Evolutionary conservation across 2,888 invertebrate species (phyloP).

Genomic region (Podabrus alpinus): DNA sequence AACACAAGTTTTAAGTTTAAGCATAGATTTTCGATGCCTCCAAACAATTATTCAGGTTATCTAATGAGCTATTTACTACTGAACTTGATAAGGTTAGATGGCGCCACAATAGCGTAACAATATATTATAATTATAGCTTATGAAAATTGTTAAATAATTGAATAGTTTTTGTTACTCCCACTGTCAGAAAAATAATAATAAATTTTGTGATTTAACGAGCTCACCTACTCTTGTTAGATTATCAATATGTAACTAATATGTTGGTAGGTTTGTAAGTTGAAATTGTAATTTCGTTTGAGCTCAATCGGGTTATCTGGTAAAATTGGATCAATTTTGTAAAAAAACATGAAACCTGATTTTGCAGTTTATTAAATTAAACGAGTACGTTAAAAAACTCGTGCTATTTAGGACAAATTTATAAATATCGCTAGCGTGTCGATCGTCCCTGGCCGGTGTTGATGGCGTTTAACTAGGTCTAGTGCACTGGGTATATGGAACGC

Average conservation of each 20-base stretch:
- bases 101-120: background rate
- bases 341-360: background rate
- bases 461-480: constrained; percentile 55
- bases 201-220: too few species aligned
- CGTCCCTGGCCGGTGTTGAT: constrained; percentile 18
- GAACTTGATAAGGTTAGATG: background rate
- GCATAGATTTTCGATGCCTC: too few species aligned
- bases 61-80: background rate
- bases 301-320: background rate
- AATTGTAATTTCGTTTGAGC: too few species aligned
- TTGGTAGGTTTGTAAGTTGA: too few species aligned
- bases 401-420: constrained; percentile 15
- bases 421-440: constrained; percentile 14
- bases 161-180: background rate
- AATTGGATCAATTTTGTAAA: background rate
- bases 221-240: too few species aligned
- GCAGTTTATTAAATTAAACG: background rate
- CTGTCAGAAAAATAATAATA: too few species aligned
- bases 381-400: background rate
- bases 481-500: constrained; percentile 58
- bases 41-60: background rate
- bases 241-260: too few species aligned
- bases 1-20: too few species aligned
- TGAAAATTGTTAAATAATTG: background rate
- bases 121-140: too few species aligned